Base-by-base conservation (phyloP, 2,797 vertebrate genomes). In the Rhyacichthys aspro region DNA sequence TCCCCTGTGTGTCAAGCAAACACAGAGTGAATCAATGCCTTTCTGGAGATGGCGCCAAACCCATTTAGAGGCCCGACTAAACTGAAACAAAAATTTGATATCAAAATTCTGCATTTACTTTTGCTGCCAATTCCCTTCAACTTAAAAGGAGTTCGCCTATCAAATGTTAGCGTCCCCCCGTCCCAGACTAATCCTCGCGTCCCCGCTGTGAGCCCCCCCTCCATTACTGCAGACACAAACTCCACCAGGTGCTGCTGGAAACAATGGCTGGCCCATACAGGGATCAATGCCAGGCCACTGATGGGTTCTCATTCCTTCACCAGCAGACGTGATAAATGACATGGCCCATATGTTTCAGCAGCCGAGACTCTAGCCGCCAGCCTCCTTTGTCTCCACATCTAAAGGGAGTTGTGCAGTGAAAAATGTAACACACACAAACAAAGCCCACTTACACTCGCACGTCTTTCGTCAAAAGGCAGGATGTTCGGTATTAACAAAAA, bases 231-330 rank as follows among this genome's bases (percentile, higher is more conserved):
- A 87, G 79, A 73, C 89, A 84, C 90, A 94, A n/a, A 92, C 92
- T 93, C 92, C 88, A 91, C 85, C 90, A 92, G 92, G 90, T 94
- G 93, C 88, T 89, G 84, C 89, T 91, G 92, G 94, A 93, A 96
- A 96, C 95, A 97, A 96, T 96, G 93, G 94, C 89, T 55, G 82
- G 76, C 88, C 88, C 90, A 90, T 87, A 85, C 89, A 81, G 83
- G 88, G 94, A 96, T 96, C 95, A 94, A 96, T 97, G 95, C 92
- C 90, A 94, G 94, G 94, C 95, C 92, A 92, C 94, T 96, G 94
- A 96, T 94, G 94, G 94, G 90, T 91, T 92, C 94, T 95, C 94
- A 93, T 94, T 96, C 95, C 93, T 86, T 90, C 92, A 94, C 89
- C 89, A 92, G 93, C 94, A 91, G 93, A 94, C 91, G 89, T 96